Evolutionary conservation across 2,797 vertebrate genomes (phyloP).

Genomic region (Macropus fuliginosus): DNA sequence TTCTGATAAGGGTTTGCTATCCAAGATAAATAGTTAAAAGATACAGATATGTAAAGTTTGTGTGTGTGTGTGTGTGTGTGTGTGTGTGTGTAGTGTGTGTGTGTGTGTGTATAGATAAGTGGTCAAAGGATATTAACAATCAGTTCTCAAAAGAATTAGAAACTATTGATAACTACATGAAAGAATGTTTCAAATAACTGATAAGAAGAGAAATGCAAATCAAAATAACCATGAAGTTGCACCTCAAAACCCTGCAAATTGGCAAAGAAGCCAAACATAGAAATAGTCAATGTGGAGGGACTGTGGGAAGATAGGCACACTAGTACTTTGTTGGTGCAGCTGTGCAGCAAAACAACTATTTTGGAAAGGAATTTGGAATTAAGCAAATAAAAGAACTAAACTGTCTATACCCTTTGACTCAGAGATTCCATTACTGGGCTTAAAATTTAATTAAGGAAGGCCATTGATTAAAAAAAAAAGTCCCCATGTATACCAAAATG

Average conservation of each 20-base stretch:
- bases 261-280: no score
- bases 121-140: not conserved
- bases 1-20: not conserved
- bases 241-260: no score
- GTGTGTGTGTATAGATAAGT: not conserved
- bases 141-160: no score
- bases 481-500: not conserved
- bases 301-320: not conserved
- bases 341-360: not conserved
- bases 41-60: no score
- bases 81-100: no score
- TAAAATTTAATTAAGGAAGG: not conserved
- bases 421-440: not conserved
- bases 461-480: not conserved
- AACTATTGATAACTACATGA: no score
- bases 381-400: not conserved
- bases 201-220: no score
- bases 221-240: no score
- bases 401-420: not conserved
- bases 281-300: not conserved
- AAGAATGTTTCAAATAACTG: no score
- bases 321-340: not conserved
- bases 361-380: not conserved
- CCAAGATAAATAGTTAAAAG: no score
- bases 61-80: no score